Evolutionary conservation across 2,797 vertebrate genomes (phyloP).

Genomic region (Tenualosa ilisha): DNA sequence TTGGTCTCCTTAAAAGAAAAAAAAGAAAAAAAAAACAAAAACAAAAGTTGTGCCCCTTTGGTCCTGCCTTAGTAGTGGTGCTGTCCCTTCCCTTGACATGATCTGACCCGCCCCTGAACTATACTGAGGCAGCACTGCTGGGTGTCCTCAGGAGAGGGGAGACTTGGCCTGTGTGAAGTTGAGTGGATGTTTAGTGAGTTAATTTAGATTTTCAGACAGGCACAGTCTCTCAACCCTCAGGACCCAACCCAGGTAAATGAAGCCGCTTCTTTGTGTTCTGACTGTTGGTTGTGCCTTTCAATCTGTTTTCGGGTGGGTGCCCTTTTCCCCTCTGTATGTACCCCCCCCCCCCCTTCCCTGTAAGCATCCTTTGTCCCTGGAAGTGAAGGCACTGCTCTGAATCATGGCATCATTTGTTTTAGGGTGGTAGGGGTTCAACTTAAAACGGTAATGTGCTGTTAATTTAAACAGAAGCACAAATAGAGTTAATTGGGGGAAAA

Average conservation of each 20-base stretch:
- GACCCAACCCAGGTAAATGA: slow-evolving; percentile 53
- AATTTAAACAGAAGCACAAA: slow-evolving; percentile 77
- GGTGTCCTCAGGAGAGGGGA: slow-evolving; percentile 30
- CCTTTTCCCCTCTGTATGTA: slow-evolving; percentile 15
- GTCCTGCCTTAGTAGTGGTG: slow-evolving; percentile 23
- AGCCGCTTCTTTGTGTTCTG: slow-evolving; percentile 49
- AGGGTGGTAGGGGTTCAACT: slow-evolving; percentile 72
- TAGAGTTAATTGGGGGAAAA: slow-evolving; percentile 65
- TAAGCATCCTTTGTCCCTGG: slow-evolving; percentile 53
- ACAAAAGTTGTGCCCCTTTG: not conserved
- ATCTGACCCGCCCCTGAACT: not conserved
- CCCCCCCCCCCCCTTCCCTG: slow-evolving; percentile 42
- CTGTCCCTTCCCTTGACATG: slow-evolving; percentile 4
- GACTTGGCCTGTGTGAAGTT: slow-evolving; percentile 34
- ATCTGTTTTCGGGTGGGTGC: slow-evolving; percentile 16
- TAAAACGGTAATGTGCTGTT: slow-evolving; percentile 71
- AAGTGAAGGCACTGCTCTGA: slow-evolving; percentile 66
- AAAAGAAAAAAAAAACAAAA: not conserved
- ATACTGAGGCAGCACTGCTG: slow-evolving; percentile 43
- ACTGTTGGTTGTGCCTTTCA: slow-evolving; percentile 76
- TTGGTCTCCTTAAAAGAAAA: slow-evolving; percentile 13
- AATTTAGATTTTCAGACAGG: slow-evolving; percentile 34
- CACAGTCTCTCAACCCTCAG: slow-evolving; percentile 55
- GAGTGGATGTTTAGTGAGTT: slow-evolving; percentile 23
- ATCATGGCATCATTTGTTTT: slow-evolving; percentile 62